Evolutionary conservation across 2,113 vertebrate species (phyloP).

Genomic region (Hippocampus comes): DNA sequence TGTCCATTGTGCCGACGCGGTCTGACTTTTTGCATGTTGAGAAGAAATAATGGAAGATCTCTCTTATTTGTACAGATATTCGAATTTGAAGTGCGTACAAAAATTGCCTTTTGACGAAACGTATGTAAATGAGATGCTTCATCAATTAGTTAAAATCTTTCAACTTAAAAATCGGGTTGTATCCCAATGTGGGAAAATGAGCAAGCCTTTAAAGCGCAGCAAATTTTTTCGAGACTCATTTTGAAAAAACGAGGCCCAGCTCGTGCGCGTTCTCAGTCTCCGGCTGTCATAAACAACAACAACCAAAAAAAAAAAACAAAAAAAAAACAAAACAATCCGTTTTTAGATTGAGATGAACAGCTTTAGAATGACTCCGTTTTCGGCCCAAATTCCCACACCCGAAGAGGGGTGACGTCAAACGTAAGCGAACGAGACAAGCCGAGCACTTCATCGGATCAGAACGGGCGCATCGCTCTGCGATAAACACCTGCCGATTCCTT

Average conservation of each 20-base stretch:
- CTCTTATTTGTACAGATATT: too few relatives aligned
- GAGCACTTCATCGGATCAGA: constrained; percentile 38
- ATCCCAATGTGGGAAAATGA: too few relatives aligned
- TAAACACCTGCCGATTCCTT: constrained; percentile 37
- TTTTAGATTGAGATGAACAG: background rate
- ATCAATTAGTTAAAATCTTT: too few relatives aligned
- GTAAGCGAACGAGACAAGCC: constrained; percentile 28
- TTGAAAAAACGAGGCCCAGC: background rate
- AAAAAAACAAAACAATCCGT: background rate
- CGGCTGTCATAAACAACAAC: background rate
- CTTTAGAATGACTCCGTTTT: background rate
- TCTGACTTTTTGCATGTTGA: too few relatives aligned
- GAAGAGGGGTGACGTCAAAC: constrained; percentile 10
- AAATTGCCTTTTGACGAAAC: too few relatives aligned
- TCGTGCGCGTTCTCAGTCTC: background rate
- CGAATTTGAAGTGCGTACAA: too few relatives aligned
- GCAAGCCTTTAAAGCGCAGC: background rate
- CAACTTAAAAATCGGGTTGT: too few relatives aligned
- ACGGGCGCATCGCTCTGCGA: constrained; percentile 36
- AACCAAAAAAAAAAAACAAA: background rate
- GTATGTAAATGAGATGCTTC: too few relatives aligned
- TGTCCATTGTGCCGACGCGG: too few relatives aligned
- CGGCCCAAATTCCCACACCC: background rate
- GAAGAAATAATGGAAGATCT: too few relatives aligned
- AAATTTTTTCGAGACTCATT: background rate